Evolutionary conservation across 2,888 invertebrate species (phyloP), one percentile per base, ranked within the genome.

Genomic region (Litoditis marina): DNA sequence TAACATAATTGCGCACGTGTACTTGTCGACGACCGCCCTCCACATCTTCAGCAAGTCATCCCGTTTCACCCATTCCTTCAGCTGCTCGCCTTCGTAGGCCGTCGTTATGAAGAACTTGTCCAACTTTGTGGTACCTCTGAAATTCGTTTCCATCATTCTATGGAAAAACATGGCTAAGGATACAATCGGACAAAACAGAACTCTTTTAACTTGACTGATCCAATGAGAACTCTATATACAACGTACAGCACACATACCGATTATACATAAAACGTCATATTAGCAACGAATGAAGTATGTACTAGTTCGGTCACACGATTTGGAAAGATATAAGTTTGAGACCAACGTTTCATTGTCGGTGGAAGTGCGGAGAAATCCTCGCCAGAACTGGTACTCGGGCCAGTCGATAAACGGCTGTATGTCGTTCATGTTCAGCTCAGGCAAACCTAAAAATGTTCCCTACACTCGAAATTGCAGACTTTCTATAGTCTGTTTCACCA

Each of bases 341-440:
- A 27, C 2, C 25, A 16, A 51, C 51, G 60, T 52, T 16, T 44
- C 19, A 28, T 60, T 64, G 34, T 69, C 66, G 11, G 56, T 60
- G 36, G 68, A 65, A 44, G 60, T 59, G 47, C 71, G 60, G 3
- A 79, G 59, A 49, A 77, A 74, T 60, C 77, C 78, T 51, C 68
- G 65, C 79, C 79, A 79, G 59, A 65, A 73, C 27, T 68, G 46
- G 52, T 75, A 76, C 53, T 79, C 79, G 2, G 78, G 78, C 78
- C 78, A 79, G 27, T 70, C 64, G 31, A 79, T 60, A 60, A 79
- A 79, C 56, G 65, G 64, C 19, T 65, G 66, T 25, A 79, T 32
- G 34, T 66, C 61, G 42, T n/a, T n/a, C n/a, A n/a, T n/a, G n/a
- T n/a, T n/a, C n/a, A n/a, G n/a, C n/a, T n/a, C n/a, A n/a, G n/a